Conservation (phyloP, 2,113 vertebrate genomes). For the Aegotheles bennettii region DNA sequence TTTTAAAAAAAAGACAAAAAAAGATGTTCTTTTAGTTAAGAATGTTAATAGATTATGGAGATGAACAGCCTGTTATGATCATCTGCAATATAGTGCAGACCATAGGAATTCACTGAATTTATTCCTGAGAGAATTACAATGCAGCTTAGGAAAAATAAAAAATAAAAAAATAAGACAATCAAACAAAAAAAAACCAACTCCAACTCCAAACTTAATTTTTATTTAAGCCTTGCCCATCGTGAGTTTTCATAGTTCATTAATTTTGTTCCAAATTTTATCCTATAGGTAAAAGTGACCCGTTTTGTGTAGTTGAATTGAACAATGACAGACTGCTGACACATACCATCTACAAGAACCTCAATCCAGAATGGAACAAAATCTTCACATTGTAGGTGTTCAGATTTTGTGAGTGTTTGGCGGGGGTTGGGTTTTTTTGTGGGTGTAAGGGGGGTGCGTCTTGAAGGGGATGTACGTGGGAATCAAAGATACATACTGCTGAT, state of each 20-base stretch:
- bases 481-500: not conserved
- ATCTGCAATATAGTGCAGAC: not conserved
- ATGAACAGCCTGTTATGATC: not conserved
- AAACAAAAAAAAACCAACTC: not conserved
- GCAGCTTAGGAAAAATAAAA: not conserved
- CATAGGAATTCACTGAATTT: not conserved
- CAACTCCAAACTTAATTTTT: not conserved
- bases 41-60: not conserved
- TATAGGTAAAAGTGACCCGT: constrained; percentile 96
- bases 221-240: not conserved
- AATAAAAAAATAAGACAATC: too few species aligned
- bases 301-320: constrained; percentile 96
- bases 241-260: not conserved
- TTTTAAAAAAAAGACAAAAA: not conserved
- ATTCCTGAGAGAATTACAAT: not conserved
- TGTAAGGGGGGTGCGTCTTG: not conserved
- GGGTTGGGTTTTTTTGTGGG: too few species aligned
- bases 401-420: not conserved
- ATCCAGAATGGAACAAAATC: constrained; percentile 97
- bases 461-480: rapidly evolving
- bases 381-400: constrained; percentile 92
- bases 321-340: constrained; percentile 96
- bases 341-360: constrained; percentile 97
- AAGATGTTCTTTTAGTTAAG: not conserved
- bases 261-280: constrained; percentile 31